Evolutionary conservation across 1,140 invertebrate genomes (phyloP).

Genomic region (Brachionus sp.): DNA sequence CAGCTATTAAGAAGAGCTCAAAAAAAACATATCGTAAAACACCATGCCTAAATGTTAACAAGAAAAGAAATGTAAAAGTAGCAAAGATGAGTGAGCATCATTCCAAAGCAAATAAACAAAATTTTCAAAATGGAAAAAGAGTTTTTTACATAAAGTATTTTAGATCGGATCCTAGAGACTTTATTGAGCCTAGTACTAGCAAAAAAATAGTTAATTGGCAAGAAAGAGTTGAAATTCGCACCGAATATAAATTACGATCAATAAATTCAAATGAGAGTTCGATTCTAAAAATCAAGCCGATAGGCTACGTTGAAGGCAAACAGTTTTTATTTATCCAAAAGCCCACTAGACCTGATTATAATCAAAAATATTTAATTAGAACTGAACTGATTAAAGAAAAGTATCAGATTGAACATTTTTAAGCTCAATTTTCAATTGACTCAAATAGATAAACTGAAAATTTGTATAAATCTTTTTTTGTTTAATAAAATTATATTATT

Average conservation of each 20-base stretch:
- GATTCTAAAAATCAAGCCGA: not conserved
- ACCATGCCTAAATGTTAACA: not conserved
- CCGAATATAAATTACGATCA: not conserved
- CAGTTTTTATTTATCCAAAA: not conserved
- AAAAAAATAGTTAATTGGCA: not conserved
- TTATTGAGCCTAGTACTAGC: not conserved
- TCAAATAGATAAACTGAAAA: not conserved
- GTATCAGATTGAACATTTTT: not conserved
- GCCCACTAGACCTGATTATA: not conserved
- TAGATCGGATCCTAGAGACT: not conserved
- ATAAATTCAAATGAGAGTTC: not conserved
- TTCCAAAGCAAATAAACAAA: not conserved
- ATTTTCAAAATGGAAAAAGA: not conserved
- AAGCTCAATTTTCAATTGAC: not conserved
- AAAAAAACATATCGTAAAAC: constrained; percentile 9
- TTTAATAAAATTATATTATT: too few species aligned
- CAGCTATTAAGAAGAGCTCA: not conserved
- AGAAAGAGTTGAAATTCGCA: not conserved
- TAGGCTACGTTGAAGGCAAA: not conserved
- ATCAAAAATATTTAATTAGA: not conserved
- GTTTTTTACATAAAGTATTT: not conserved
- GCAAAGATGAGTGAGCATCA: not conserved
- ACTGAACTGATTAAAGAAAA: not conserved
- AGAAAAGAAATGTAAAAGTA: not conserved
- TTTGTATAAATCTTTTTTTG: not conserved